Percentiles rank a stretch among this genome's conserved stretches.
phyloP scores from a whole-genome alignment of 2,888 invertebrate genomes.

The Tetrapedia diversipes region DNA sequence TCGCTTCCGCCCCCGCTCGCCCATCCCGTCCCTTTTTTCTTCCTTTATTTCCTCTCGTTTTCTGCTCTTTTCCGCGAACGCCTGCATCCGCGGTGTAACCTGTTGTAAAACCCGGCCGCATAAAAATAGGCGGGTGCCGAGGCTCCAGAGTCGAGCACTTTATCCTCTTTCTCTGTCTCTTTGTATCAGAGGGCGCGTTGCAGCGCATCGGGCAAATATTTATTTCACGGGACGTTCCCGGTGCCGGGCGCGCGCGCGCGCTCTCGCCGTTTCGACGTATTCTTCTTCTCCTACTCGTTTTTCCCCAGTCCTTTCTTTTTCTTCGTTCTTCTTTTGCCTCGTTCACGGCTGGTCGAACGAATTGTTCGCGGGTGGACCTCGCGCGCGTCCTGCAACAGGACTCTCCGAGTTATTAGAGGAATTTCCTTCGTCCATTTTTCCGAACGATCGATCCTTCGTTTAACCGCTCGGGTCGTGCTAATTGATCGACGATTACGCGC shows the following conservation, averaged over 20 bases:
- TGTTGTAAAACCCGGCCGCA: conserved; percentile 77
- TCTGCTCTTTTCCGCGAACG: conserved; percentile 69
- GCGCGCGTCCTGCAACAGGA: background rate
- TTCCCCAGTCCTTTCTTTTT: background rate
- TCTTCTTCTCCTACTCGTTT: conserved; percentile 4
- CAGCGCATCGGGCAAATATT: conserved; percentile 72
- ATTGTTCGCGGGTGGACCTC: conserved; percentile 9
- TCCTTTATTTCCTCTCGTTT: conserved; percentile 51
- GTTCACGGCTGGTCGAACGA: conserved; percentile 21
- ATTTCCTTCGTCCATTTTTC: background rate
- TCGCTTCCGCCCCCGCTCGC: background rate
- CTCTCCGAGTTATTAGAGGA: no score
- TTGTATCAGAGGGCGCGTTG: conserved; percentile 65
- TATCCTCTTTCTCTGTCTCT: conserved; percentile 60
- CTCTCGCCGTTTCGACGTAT: background rate
- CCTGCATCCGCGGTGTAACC: conserved; percentile 73
- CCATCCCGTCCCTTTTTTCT: conserved; percentile 20
- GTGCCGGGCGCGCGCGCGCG: conserved; percentile 44
- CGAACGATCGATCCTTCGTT: background rate
- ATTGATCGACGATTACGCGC: no score
- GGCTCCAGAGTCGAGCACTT: conserved; percentile 55
- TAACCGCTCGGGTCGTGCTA: no score
- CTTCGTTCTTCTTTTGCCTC: background rate
- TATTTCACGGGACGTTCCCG: conserved; percentile 64
- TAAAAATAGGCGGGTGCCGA: conserved; percentile 78